phyloP scores from a whole-genome alignment of 2,797 vertebrate genomes.

The Chromis chromis region DNA sequence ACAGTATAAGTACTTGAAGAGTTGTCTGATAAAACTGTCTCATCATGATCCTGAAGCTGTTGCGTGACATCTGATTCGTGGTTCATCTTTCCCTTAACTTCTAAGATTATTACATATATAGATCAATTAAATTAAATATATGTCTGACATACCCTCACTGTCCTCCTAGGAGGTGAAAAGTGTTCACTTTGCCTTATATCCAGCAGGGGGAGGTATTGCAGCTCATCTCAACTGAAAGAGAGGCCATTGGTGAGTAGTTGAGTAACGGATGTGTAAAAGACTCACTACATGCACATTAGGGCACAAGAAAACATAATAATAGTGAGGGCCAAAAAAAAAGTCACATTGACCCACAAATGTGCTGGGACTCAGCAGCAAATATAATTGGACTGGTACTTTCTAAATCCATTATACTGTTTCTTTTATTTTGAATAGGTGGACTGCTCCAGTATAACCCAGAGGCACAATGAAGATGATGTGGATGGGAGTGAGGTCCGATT shows the following conservation, averaged over 20 bases:
- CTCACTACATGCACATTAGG: conserved; percentile 20
- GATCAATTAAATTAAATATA: not conserved
- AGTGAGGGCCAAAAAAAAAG: conserved; percentile 3
- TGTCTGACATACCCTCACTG: not conserved
- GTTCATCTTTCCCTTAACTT: not conserved
- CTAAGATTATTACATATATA: not conserved
- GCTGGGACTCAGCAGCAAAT: conserved; percentile 46
- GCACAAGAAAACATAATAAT: conserved; percentile 1
- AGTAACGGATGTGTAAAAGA: conserved; percentile 37
- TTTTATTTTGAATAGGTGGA: conserved; percentile 14
- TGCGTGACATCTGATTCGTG: not conserved
- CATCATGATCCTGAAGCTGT: not conserved
- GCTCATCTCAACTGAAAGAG: conserved; percentile 33
- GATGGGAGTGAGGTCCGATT: not conserved
- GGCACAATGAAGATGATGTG: conserved; percentile 7
- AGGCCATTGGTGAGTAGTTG: conserved; percentile 8
- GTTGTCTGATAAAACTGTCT: not conserved
- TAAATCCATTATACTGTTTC: conserved; percentile 10
- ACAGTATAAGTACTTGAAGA: not conserved
- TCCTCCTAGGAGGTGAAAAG: not conserved
- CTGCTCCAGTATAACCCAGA: not conserved
- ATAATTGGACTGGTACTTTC: conserved; percentile 26
- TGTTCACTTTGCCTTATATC: conserved; percentile 26
- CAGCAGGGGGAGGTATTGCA: conserved; percentile 75
- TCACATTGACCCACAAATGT: conserved; percentile 25